Percentiles rank a stretch among this genome's conserved stretches.
Conservation (phyloP, 1,140 invertebrate species). For the Agrilus planipennis region DNA sequence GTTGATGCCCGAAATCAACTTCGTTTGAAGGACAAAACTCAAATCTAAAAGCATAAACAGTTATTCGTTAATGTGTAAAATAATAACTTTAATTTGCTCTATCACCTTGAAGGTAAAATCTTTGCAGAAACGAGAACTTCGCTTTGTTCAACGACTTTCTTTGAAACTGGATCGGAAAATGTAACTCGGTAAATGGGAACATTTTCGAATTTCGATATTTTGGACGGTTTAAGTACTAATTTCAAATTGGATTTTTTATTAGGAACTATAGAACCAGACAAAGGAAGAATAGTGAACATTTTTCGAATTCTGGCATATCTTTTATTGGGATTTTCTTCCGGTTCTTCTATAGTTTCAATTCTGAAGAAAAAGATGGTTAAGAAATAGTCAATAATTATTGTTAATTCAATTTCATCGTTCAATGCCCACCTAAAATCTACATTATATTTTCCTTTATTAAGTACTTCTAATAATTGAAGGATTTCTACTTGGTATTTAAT, state of each 20-base stretch:
- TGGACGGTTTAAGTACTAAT: neutral
- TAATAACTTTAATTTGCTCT: neutral
- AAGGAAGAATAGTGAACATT: no score
- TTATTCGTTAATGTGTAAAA: neutral
- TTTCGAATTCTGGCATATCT: no score
- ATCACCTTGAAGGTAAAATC: neutral
- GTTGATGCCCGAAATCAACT: conserved; percentile 23
- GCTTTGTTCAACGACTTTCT: neutral
- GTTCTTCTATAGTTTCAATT: no score
- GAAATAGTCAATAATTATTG: no score
- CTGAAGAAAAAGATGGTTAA: no score
- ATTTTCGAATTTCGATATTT: neutral
- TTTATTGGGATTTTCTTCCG: no score
- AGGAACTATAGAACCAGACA: no score
- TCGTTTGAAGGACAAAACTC: conserved; percentile 19
- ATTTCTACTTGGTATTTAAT: conserved; percentile 10
- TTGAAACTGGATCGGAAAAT: neutral
- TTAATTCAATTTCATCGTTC: no score
- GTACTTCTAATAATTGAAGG: conserved; percentile 3
- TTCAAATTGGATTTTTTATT: neutral
- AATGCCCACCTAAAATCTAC: conserved; percentile 9
- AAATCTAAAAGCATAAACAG: conserved; percentile 15
- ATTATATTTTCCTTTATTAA: conserved; percentile 13
- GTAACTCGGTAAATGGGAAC: neutral
- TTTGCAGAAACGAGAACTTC: neutral